A percentile compares a stretch with the other conserved stretches of the same genome.
phyloP scores from a whole-genome alignment of 2,113 vertebrate species.

The Fulica atra region DNA sequence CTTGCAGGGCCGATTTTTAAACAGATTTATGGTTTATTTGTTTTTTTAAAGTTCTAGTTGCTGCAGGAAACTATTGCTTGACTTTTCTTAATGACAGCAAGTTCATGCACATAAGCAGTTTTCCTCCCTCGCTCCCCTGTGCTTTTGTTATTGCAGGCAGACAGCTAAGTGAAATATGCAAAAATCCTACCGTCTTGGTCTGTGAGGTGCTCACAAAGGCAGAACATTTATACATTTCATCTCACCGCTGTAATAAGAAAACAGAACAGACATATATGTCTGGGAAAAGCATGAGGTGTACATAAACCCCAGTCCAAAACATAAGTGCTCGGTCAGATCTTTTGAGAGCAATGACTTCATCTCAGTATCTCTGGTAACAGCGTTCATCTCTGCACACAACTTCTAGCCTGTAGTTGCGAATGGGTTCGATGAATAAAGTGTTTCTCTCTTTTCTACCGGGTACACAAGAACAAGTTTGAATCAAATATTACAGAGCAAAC shows the following conservation, averaged over 20 bases:
- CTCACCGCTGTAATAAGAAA: background rate
- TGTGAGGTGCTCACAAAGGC: slow-evolving; percentile 6
- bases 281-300: background rate
- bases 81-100: background rate
- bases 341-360: slow-evolving; percentile 1
- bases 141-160: background rate
- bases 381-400: background rate
- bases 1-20: background rate
- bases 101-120: background rate
- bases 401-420: background rate
- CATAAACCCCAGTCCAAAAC: background rate
- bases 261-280: background rate
- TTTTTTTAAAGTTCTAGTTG: background rate
- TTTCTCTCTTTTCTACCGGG: background rate
- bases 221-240: background rate
- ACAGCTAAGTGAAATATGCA: background rate
- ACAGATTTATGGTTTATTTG: background rate
- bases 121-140: background rate
- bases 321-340: background rate
- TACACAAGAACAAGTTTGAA: background rate
- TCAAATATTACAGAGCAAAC: background rate
- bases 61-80: background rate
- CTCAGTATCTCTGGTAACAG: background rate
- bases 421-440: background rate
- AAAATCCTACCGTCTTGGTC: background rate